Evolutionary conservation across 2,113 vertebrate species (phyloP).

Genomic region (Chrysochloris asiatica): DNA sequence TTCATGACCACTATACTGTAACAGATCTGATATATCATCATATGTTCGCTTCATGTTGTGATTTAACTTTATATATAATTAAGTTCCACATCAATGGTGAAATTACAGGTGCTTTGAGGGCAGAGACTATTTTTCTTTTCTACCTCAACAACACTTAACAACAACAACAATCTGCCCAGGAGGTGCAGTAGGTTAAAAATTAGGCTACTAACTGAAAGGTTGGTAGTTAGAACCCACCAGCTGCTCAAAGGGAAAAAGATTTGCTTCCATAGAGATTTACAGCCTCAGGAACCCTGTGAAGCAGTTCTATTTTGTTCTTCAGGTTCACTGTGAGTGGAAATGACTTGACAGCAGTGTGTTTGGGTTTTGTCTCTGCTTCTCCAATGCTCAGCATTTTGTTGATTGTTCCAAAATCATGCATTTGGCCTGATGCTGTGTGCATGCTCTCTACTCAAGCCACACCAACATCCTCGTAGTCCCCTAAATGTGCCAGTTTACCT

Average conservation of each 20-base stretch:
- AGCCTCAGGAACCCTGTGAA: too few species aligned
- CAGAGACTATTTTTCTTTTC: not conserved
- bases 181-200: too few species aligned
- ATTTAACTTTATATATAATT: not conserved
- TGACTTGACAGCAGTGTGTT: too few species aligned
- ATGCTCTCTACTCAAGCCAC: not conserved
- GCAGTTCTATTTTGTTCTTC: too few species aligned
- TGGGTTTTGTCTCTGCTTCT: not conserved
- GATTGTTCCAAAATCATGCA: not conserved
- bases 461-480: not conserved
- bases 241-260: too few species aligned
- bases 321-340: too few species aligned
- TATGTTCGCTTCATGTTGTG: not conserved
- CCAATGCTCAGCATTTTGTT: not conserved
- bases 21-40: not conserved
- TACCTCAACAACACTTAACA: too few species aligned
- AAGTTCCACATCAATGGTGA: not conserved
- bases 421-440: not conserved
- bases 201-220: too few species aligned
- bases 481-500: not conserved
- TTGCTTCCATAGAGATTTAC: too few species aligned
- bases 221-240: too few species aligned
- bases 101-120: not conserved
- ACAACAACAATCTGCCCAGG: too few species aligned
- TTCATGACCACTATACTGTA: not conserved